These are phyloP conservation scores for Ariolimax columbianus DNA, from an alignment of 2,888 invertebrate genomes.

Conservation along the genomic window DNA sequence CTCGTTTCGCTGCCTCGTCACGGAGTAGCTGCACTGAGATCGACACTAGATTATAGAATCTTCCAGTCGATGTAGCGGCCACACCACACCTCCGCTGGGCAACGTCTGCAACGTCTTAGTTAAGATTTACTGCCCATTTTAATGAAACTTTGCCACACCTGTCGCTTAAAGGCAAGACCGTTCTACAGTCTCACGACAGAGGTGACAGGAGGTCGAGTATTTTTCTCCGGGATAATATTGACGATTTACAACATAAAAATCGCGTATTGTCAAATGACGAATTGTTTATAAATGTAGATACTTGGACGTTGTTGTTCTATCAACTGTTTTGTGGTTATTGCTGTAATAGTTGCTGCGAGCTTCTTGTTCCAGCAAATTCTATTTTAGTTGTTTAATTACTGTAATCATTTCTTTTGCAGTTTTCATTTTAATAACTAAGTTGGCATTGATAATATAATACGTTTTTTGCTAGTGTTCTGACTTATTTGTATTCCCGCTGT, in stretches of 20 bases:
- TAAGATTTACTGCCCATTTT: constrained; percentile 3
- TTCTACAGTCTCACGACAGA: neutral
- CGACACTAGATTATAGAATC: neutral
- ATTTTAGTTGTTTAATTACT: no score
- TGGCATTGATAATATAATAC: no score
- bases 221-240: neutral
- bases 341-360: no score
- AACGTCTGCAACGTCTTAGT: no score
- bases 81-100: neutral
- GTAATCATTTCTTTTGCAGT: no score
- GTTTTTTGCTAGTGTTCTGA: no score
- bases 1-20: neutral
- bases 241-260: neutral
- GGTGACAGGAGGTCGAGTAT: neutral
- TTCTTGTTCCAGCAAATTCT: no score
- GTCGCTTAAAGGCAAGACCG: neutral
- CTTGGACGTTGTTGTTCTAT: neutral
- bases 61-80: neutral
- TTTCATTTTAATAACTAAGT: no score
- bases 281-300: neutral
- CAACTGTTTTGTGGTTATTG: neutral
- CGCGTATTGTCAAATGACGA: no score
- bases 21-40: neutral
- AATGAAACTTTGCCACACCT: neutral
- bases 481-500: no score